Conservation (phyloP, 1,140 invertebrate genomes). For the Oryctes rhinoceros region DNA sequence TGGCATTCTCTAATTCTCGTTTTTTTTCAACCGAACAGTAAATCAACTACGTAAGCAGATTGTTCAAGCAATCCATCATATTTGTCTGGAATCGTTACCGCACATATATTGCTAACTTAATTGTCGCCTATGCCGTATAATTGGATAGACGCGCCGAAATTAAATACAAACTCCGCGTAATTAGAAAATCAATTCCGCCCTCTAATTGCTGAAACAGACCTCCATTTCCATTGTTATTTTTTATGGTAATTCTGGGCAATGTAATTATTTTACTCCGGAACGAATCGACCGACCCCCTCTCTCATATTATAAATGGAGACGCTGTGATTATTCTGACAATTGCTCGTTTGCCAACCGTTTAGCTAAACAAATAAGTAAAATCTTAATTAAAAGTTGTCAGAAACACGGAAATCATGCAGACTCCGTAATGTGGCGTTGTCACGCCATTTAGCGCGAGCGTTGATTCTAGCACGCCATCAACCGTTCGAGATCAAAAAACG, state of each 20-base stretch:
- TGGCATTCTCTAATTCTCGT: too few relatives aligned
- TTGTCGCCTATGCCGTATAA: neutral
- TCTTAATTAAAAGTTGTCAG: slow-evolving; percentile 22
- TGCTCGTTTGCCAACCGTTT: slow-evolving; percentile 8
- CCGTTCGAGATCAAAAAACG: neutral
- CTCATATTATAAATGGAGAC: neutral
- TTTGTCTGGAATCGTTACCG: neutral
- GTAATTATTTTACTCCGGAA: neutral
- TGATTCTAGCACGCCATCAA: slow-evolving; percentile 2
- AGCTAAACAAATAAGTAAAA: slow-evolving; percentile 16
- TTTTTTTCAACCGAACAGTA: too few relatives aligned
- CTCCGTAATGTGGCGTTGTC: neutral
- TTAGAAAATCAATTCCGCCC: neutral
- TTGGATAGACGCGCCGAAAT: neutral
- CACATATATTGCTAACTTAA: neutral
- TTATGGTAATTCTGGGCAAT: neutral
- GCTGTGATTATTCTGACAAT: slow-evolving; percentile 18
- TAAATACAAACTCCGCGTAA: neutral
- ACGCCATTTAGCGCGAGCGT: neutral
- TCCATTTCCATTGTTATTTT: neutral
- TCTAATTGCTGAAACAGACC: neutral
- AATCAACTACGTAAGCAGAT: too few relatives aligned
- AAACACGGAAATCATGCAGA: neutral
- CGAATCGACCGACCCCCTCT: neutral
- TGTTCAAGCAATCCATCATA: too few relatives aligned